phyloP scores from a whole-genome alignment of 2,113 vertebrate species.

The Axis porcinus region DNA sequence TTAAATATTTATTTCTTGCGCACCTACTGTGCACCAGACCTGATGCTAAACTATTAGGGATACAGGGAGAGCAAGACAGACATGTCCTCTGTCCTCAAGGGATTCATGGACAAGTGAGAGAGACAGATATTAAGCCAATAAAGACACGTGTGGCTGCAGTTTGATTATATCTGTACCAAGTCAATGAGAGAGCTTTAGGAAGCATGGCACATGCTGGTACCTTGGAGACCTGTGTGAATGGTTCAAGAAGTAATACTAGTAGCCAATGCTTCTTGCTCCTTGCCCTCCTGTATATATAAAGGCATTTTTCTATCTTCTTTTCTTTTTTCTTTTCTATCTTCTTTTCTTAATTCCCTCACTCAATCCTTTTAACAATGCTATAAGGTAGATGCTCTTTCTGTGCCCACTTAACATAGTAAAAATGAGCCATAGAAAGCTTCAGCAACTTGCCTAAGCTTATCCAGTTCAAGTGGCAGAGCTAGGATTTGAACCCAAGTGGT shows the following conservation, averaged over 20 bases:
- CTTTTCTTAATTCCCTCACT: background rate
- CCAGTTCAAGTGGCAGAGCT: background rate
- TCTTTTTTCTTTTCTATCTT: no score
- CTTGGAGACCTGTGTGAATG: background rate
- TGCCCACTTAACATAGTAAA: background rate
- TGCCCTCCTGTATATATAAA: rapidly evolving
- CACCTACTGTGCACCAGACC: background rate
- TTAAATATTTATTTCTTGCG: background rate
- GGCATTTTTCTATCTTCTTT: background rate
- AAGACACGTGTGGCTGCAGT: background rate
- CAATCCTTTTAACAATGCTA: background rate
- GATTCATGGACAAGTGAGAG: background rate
- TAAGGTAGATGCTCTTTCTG: background rate
- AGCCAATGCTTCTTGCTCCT: background rate
- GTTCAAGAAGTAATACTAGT: background rate
- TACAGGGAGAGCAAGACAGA: background rate
- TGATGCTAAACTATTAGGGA: background rate
- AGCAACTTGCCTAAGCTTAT: no score
- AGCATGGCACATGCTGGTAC: background rate
- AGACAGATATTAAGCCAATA: background rate
- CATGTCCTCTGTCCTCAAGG: background rate
- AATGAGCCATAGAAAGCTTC: background rate
- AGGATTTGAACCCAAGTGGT: background rate
- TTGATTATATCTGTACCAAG: background rate
- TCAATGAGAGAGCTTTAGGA: background rate